Evolutionary conservation across 2,113 vertebrate genomes (phyloP), one percentile per base, ranked within the genome.

Genomic region (Oxygymnocypris stewartii): DNA sequence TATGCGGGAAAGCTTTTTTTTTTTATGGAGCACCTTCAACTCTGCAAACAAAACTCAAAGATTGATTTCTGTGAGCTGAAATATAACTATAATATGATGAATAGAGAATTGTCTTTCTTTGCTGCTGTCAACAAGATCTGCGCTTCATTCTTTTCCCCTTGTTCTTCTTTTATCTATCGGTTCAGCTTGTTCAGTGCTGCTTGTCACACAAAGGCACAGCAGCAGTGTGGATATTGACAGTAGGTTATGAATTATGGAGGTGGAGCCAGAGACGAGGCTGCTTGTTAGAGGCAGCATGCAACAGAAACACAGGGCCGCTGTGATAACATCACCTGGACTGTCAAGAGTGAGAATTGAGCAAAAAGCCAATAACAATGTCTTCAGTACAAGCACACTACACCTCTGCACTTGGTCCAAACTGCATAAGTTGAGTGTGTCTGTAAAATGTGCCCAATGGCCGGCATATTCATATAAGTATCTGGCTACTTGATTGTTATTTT

Each of bases 171-270:
- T 78, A 31, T 78, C 47, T 78, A 28, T 81, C 3, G n/a, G 37
- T 47, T 81, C 35, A 25, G 14, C n/a, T 88, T 78, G 54, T 81
- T 85, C 51, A 67, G 59, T 57, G 16, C 84, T 49, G 18, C 18
- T 77, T 44, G 37, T 75, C 75, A 63, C n/a, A n/a, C 67, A 51
- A 59, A 57, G 18, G 81, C 23, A 42, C 49, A 40, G 14, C 54
- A 12, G 51, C 40, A 67, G 59, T 65, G 79, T 67, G 79, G 37
- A 67, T 81, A 65, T 49, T 78, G 74, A 78, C 75, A 63, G 74
- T 65, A 35, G 74, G 44, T 65, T 78, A 78, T 85, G 84, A 85
- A 78, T 85, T 78, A 78, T 65, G n/a, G 37, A 83, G 28, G 57
- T 63, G n/a, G 31, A 85, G 73, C 79, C 76, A 85, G 87, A 75